phyloP scores from a whole-genome alignment of 2,888 invertebrate genomes.

The Xestoiulus laeticollis region DNA sequence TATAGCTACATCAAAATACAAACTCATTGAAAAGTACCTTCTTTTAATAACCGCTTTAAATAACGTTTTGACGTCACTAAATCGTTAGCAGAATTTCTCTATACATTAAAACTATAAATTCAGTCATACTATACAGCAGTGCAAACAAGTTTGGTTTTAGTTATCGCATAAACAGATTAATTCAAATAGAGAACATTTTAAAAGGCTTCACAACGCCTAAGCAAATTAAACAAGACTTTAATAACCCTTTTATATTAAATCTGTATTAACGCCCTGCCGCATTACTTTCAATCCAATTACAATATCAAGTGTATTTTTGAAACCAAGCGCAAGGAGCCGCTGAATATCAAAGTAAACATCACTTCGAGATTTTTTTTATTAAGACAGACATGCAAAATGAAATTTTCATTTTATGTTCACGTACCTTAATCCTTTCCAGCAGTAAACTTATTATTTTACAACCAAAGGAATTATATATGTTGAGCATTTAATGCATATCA shows the following conservation, averaged over 20 bases:
- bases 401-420: conserved; percentile 12
- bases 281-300: conserved; percentile 3
- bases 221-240: background rate
- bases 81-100: background rate
- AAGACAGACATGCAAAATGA: background rate
- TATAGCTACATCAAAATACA: too few relatives aligned
- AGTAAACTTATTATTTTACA: background rate
- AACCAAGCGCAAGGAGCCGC: background rate
- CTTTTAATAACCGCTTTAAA: background rate
- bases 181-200: background rate
- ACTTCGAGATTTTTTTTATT: background rate
- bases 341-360: background rate
- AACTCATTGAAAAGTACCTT: too few relatives aligned
- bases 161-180: background rate
- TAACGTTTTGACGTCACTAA: background rate
- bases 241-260: background rate
- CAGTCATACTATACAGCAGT: background rate
- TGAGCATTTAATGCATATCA: background rate
- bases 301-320: background rate
- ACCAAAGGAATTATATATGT: background rate
- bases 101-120: background rate
- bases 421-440: background rate
- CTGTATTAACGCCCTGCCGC: background rate
- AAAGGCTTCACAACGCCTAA: background rate
- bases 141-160: background rate